phyloP scores from a whole-genome alignment of 2,797 vertebrate genomes.

The Anniella stebbinsi region DNA sequence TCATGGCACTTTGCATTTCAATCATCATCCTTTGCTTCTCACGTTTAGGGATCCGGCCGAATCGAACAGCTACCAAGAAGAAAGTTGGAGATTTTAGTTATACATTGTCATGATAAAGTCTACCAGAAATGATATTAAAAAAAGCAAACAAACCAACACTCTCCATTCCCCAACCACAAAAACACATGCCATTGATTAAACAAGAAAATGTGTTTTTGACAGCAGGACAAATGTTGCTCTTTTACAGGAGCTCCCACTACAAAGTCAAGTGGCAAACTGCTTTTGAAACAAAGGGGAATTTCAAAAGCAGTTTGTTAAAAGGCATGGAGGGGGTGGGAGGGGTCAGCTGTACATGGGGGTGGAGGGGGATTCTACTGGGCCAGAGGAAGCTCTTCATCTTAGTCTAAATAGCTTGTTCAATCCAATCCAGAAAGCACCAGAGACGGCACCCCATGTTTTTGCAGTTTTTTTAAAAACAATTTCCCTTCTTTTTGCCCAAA shows the following conservation, averaged over 20 bases:
- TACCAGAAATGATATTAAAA: not conserved
- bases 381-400: not conserved
- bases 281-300: not conserved
- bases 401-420: not conserved
- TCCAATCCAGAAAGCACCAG: not conserved
- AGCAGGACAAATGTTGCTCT: not conserved
- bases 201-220: not conserved
- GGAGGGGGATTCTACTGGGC: not conserved
- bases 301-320: not conserved
- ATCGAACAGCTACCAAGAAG: conserved; percentile 89
- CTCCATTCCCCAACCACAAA: not conserved
- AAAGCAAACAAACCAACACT: not conserved
- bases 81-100: not conserved
- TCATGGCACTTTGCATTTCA: conserved; percentile 99
- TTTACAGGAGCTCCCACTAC: not conserved
- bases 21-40: conserved; percentile 98
- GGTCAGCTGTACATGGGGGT: not conserved
- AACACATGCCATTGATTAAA: not conserved
- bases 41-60: conserved; percentile 97
- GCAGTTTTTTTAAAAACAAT: too few species aligned
- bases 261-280: not conserved
- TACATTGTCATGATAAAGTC: not conserved
- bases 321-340: not conserved
- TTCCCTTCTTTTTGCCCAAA: not conserved
- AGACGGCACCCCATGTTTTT: not conserved